These are phyloP conservation scores for Ophioderma brevispina DNA, from an alignment of 35 echinoderm and acorn worm species.

Conservation along the genomic window DNA sequence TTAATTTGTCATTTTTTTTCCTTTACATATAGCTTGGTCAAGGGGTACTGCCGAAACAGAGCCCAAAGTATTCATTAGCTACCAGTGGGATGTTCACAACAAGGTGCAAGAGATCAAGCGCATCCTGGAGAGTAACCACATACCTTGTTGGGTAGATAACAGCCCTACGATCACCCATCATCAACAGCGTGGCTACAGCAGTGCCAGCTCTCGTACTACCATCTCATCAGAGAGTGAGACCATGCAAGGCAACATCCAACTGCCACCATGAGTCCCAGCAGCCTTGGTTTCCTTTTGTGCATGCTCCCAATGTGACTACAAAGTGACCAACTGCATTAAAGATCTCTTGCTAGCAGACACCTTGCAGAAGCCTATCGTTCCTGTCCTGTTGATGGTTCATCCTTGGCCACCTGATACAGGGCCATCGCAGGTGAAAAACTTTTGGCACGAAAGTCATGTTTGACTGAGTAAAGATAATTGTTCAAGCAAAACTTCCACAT, in stretches of 20 bases:
- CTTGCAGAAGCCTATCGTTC: conserved; percentile 71
- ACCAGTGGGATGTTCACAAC: conserved; percentile 98
- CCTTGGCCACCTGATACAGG: conserved; percentile 92
- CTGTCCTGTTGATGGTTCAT: conserved; percentile 77
- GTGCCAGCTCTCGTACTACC: conserved; percentile 39
- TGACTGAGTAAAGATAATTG: conserved; percentile 95
- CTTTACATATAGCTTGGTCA: conserved; percentile 46
- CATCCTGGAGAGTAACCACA: conserved; percentile 81
- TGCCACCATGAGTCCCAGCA: conserved; percentile 85
- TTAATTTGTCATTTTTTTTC: no score
- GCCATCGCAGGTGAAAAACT: conserved; percentile 75
- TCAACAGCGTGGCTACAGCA: conserved; percentile 56
- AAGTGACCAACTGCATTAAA: conserved; percentile 86
- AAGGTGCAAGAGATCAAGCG: conserved; percentile 94
- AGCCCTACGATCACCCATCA: conserved; percentile 83
- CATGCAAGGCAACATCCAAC: conserved; percentile 75
- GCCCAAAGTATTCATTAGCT: conserved; percentile 89
- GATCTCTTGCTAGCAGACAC: conserved; percentile 90
- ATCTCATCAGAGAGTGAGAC: conserved; percentile 44
- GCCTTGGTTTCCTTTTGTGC: conserved; percentile 79
- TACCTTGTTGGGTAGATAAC: conserved; percentile 88
- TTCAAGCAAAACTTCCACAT: conserved; percentile 96
- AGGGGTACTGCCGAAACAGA: conserved; percentile 26
- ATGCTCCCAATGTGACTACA: conserved; percentile 86
- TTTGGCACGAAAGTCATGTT: conserved; percentile 67